Conservation (phyloP, 1,140 invertebrate species). For the Cyclargus thomasi region DNA sequence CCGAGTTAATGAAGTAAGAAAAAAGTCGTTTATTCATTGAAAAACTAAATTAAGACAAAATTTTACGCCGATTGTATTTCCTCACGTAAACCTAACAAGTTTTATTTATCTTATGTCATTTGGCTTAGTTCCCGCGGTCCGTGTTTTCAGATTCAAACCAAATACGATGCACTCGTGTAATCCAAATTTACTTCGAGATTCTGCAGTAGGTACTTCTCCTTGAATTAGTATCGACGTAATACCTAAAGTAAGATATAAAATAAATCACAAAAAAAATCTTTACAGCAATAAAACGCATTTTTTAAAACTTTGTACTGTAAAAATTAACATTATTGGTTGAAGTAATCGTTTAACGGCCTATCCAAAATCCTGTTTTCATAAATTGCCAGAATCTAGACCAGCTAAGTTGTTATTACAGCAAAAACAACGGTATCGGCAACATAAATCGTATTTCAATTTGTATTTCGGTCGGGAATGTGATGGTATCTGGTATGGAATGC, state of each 20-base stretch:
- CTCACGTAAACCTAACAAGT: background rate
- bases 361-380: too few species aligned
- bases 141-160: background rate
- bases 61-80: background rate
- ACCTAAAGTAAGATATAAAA: background rate
- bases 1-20: background rate
- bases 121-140: conserved; percentile 4
- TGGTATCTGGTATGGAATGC: background rate
- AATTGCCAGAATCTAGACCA: background rate
- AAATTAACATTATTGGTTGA: too few species aligned
- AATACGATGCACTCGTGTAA: conserved; percentile 3
- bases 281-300: too few species aligned
- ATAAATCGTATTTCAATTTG: conserved; percentile 3
- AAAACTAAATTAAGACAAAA: background rate
- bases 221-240: background rate
- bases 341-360: too few species aligned
- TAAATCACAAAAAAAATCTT: too few species aligned
- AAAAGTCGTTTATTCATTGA: background rate
- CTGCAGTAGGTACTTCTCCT: background rate
- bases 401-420: background rate
- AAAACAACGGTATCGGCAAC: background rate
- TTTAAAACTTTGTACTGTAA: too few species aligned
- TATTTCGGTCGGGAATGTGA: background rate
- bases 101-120: conserved; percentile 8
- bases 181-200: conserved; percentile 7